These are phyloP conservation scores for Cerastis rubricosa DNA, from an alignment of 2,888 invertebrate genomes.

Conservation along the genomic window DNA sequence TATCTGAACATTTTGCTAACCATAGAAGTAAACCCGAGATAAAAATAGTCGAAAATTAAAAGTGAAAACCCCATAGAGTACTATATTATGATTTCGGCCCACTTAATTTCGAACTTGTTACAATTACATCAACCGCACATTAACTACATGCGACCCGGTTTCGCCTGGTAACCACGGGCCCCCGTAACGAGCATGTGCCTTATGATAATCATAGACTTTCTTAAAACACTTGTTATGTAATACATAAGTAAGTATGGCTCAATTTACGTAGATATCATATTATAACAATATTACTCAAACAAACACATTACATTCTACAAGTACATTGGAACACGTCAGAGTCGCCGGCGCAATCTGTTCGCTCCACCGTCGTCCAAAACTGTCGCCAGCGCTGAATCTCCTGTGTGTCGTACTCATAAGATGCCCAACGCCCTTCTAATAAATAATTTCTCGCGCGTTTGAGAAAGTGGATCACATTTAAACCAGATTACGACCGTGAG, in stretches of 20 bases:
- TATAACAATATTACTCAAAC: background rate
- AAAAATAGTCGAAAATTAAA: too few relatives aligned
- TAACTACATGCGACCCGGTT: background rate
- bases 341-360: too few relatives aligned
- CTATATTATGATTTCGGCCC: background rate
- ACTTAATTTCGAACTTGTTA: background rate
- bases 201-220: constrained; percentile 19
- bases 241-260: background rate
- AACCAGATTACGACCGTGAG: constrained; percentile 13
- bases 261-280: background rate
- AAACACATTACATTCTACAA: too few relatives aligned
- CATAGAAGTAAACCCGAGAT: too few relatives aligned
- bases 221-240: constrained; percentile 8
- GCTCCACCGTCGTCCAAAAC: too few relatives aligned
- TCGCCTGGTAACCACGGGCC: background rate
- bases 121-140: too few relatives aligned
- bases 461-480: constrained; percentile 33
- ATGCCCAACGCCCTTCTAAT: too few relatives aligned
- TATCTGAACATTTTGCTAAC: too few relatives aligned
- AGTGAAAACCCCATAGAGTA: background rate
- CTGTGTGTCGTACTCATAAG: too few relatives aligned
- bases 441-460: background rate
- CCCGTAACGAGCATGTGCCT: background rate
- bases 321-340: too few relatives aligned
- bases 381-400: too few relatives aligned